phyloP scores from a whole-genome alignment of 2,797 vertebrate genomes.

The Notolepis coatsorum region DNA sequence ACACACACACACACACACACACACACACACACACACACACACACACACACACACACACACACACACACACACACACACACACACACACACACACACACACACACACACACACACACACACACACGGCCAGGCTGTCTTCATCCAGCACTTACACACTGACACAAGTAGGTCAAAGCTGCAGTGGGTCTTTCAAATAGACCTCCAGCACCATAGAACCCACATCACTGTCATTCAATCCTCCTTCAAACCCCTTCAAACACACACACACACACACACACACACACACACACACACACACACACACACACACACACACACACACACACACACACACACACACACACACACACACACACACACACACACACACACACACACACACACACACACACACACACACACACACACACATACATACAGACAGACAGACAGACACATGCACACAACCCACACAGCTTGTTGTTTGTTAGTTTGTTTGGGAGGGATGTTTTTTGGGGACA shows the following conservation, averaged over 20 bases:
- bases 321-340: neutral
- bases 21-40: too few relatives aligned
- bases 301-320: constrained; percentile 14
- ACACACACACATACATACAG: neutral
- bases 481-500: neutral
- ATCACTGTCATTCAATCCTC: constrained; percentile 74
- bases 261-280: constrained; percentile 14
- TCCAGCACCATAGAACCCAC: constrained; percentile 61
- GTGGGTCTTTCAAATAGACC: constrained; percentile 73
- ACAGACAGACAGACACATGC: neutral
- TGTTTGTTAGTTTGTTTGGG: neutral
- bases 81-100: constrained; percentile 46
- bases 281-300: constrained; percentile 10
- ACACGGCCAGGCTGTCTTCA: neutral
- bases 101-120: constrained; percentile 49
- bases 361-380: too few relatives aligned
- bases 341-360: neutral
- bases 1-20: too few relatives aligned
- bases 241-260: constrained; percentile 36
- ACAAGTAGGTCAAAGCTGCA: constrained; percentile 81
- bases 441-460: neutral
- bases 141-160: constrained; percentile 38
- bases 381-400: neutral
- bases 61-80: constrained; percentile 48
- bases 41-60: too few relatives aligned